Conservation (phyloP, 92 coral and sea anemone species). For the Epizoanthus scotinus region DNA sequence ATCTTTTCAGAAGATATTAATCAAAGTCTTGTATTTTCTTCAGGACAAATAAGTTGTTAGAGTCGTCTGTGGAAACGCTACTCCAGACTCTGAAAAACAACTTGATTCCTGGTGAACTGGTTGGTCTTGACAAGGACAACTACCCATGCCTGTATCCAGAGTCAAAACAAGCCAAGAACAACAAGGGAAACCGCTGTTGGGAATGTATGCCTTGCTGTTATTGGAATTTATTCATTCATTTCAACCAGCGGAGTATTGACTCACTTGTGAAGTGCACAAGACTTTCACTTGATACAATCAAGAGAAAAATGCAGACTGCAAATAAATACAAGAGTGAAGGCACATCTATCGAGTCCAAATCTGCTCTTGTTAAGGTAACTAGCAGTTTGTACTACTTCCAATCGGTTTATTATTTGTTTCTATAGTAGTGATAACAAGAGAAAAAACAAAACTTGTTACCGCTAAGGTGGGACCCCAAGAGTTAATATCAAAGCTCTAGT, state of each 20-base stretch:
- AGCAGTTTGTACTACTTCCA: not conserved
- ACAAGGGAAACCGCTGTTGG: conserved; percentile 97
- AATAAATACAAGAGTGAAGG: conserved; percentile 85
- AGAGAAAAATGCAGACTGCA: conserved; percentile 91
- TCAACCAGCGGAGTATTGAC: conserved; percentile 92
- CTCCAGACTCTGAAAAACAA: conserved; percentile 81
- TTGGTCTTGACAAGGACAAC: conserved; percentile 69
- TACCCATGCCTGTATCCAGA: conserved; percentile 93
- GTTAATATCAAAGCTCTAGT: no score
- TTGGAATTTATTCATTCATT: conserved; percentile 85
- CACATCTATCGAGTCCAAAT: conserved; percentile 59
- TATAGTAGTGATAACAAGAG: no score
- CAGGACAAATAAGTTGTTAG: conserved; percentile 81
- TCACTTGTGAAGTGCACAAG: conserved; percentile 86
- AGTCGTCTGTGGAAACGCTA: conserved; percentile 78
- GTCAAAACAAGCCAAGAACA: conserved; percentile 93
- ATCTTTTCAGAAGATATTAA: not conserved
- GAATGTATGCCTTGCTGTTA: conserved; percentile 98
- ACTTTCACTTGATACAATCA: conserved; percentile 85
- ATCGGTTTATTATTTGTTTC: no score
- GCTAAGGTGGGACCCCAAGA: no score
- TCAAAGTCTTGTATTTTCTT: not conserved
- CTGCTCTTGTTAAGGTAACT: conserved; percentile 86
- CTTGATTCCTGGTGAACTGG: conserved; percentile 61
- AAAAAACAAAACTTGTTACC: no score